Base-by-base conservation (phyloP, 2,888 invertebrate genomes). In the Mactromeris polynyma region DNA sequence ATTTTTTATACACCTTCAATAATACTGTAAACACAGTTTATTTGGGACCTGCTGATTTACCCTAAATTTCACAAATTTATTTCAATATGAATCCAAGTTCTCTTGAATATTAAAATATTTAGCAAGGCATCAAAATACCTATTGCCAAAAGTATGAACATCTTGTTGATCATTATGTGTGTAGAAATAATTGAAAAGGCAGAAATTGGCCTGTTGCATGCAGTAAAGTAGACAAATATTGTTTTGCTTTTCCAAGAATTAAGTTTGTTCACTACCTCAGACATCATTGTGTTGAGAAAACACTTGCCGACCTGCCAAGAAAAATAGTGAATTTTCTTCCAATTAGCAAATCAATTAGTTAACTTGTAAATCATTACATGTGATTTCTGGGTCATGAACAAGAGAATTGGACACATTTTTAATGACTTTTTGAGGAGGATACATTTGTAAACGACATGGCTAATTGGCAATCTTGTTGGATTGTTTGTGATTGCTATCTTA, bases 401-500 rank as follows among this genome's bases (percentile, higher is more conserved):
- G 26, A 64, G n/a, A 64, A 64, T 64, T 64, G 9, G 58, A 64
- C 58, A 64, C 26, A 64, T 64, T 64, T 64, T 64, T 26, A 64
- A 64, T 26, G 58, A 64, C 26, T 26, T 64, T 64, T 64, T 64
- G n/a, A 64, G 11, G 26, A 64, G 58, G 58, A 26, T 64, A n/a
- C 7, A n/a, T 64, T 64, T 64, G 58, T 26, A 1, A 26, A 64
- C n/a, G 58, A 64, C 58, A 64, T 26, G 58, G 58, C 26, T 64
- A 64, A 64, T 64, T 64, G 58, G 58, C 58, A 26, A 64, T 64
- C 58, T 64, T 64, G n/a, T 64, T 9, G n/a, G 26, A n/a, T 64
- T 7, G 26, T 64, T 64, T 64, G 26, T n/a, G 58, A 26, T 4
- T 64, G n/a, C n/a, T 64, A 26, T 64, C 11, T 21, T 64, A 26